phyloP scores from a whole-genome alignment of 2,113 vertebrate species.

The Xyrauchen texanus region DNA sequence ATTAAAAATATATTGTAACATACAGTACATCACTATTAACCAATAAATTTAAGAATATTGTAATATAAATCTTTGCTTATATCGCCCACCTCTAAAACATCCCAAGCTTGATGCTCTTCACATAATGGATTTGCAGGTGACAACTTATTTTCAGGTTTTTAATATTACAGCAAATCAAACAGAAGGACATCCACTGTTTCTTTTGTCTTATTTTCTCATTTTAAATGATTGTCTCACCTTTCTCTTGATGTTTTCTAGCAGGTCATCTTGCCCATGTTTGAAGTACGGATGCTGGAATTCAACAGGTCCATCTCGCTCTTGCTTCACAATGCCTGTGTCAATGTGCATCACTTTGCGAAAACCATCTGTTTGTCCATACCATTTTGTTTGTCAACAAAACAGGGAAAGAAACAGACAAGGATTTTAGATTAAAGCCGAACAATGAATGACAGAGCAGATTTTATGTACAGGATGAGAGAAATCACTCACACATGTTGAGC shows the following conservation, averaged over 20 bases:
- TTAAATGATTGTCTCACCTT: conserved; percentile 75
- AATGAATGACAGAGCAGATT: background rate
- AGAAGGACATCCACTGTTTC: too few species aligned
- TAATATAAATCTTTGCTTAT: too few species aligned
- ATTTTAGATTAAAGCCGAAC: background rate
- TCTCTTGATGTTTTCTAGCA: conserved; percentile 94
- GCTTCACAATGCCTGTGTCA: conserved; percentile 89
- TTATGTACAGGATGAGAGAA: background rate
- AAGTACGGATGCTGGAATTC: conserved; percentile 95
- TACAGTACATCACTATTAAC: too few species aligned
- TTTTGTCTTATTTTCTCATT: too few species aligned
- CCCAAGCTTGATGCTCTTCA: too few species aligned
- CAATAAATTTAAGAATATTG: too few species aligned
- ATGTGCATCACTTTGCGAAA: conserved; percentile 95
- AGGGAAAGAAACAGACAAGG: background rate
- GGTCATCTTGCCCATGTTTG: conserved; percentile 90
- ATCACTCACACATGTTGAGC: conserved; percentile 94
- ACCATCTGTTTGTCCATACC: conserved; percentile 83
- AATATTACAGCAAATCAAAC: too few species aligned
- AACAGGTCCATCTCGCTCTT: conserved; percentile 89
- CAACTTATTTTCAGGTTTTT: too few species aligned
- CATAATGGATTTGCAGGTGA: too few species aligned
- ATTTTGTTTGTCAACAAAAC: background rate
- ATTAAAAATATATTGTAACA: too few species aligned
- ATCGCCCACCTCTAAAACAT: too few species aligned